Percentiles rank a stretch among this genome's conserved stretches.
These are phyloP conservation scores for Anorthoa munda DNA, from an alignment of 2,888 invertebrate genomes.

Conservation along the genomic window DNA sequence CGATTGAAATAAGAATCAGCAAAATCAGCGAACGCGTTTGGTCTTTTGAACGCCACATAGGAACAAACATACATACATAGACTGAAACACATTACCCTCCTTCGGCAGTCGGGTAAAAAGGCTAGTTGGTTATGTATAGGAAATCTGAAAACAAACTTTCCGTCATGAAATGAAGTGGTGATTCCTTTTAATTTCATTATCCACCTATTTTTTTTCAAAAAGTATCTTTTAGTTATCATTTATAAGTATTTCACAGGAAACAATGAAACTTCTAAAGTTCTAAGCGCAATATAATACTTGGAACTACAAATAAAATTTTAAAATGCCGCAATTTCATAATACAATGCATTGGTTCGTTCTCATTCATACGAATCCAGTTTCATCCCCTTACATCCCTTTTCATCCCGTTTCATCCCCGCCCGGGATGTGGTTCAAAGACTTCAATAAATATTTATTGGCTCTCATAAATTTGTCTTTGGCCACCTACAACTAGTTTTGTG, in stretches of 20 bases:
- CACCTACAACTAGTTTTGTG: conserved; percentile 34
- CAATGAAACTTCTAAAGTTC: not conserved
- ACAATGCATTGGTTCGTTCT: conserved; percentile 65
- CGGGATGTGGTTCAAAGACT: conserved; percentile 66
- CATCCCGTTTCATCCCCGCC: conserved; percentile 53
- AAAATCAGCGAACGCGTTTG: too few relatives aligned
- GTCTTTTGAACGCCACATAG: too few relatives aligned
- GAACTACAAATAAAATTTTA: conserved; percentile 42
- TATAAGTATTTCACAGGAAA: conserved; percentile 7
- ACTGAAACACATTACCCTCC: too few relatives aligned
- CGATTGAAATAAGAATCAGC: too few relatives aligned
- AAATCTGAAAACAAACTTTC: too few relatives aligned
- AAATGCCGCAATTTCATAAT: conserved; percentile 56
- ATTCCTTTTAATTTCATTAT: not conserved
- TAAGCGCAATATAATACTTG: conserved; percentile 7
- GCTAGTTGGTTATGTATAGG: too few relatives aligned
- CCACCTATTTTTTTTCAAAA: not conserved
- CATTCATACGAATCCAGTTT: conserved; percentile 61
- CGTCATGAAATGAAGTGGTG: not conserved
- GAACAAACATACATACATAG: too few relatives aligned
- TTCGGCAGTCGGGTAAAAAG: too few relatives aligned
- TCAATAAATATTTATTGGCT: conserved; percentile 77
- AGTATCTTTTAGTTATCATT: not conserved
- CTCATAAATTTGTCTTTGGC: conserved; percentile 66
- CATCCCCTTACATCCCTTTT: conserved; percentile 48